Conservation (phyloP, 2,113 vertebrate species). For the Halichoeres trimaculatus region DNA sequence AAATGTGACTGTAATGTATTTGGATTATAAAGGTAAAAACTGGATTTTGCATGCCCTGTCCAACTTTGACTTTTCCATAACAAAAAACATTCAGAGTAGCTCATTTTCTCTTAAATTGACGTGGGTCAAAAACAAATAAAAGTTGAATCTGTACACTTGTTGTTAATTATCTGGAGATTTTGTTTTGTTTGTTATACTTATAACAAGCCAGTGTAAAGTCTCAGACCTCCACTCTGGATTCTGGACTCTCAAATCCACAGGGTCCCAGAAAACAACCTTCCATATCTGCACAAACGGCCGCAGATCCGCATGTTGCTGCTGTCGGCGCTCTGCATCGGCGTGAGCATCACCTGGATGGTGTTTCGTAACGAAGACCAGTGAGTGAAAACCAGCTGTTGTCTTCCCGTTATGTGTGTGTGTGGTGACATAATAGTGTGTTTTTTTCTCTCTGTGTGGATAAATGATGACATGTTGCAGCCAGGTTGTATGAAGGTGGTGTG, state of each 20-base stretch:
- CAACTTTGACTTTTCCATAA: too few species aligned
- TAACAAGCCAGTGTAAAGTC: too few species aligned
- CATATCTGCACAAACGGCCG: conserved; percentile 92
- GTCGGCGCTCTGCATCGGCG: conserved; percentile 83
- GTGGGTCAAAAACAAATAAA: too few species aligned
- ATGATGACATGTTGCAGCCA: neutral
- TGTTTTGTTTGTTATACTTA: too few species aligned
- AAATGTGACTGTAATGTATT: too few species aligned
- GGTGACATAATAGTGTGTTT: neutral
- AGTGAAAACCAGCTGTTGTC: conserved; percentile 64
- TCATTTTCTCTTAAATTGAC: too few species aligned
- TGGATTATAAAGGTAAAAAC: too few species aligned
- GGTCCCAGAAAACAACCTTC: conserved; percentile 91
- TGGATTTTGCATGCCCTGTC: too few species aligned
- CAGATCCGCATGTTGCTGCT: conserved; percentile 91
- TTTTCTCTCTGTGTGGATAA: neutral
- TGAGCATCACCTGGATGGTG: conserved; percentile 91
- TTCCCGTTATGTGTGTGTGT: neutral
- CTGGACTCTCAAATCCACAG: conserved; percentile 54
- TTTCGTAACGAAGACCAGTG: conserved; percentile 97
- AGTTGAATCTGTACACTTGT: too few species aligned
- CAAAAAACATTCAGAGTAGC: too few species aligned
- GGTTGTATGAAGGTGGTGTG: neutral
- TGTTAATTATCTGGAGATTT: too few species aligned
- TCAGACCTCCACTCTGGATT: neutral